Evolutionary conservation across 2,888 invertebrate genomes (phyloP), one percentile per base, ranked within the genome.

Genomic region (Apamea epomidion): DNA sequence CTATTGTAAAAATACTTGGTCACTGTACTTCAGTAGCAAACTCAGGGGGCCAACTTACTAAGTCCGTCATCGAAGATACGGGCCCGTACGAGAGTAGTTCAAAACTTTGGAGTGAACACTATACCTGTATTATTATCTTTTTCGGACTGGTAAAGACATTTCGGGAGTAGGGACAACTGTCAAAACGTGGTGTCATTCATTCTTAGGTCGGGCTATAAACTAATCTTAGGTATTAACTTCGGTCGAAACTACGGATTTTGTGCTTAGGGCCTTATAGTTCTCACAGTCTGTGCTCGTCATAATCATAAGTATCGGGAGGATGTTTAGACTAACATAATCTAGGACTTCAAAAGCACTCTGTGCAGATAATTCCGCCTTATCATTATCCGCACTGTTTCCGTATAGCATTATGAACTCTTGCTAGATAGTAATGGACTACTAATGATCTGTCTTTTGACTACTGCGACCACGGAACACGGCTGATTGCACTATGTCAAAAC

Each of bases 401-500:
- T 71, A 64, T 21, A 16, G 1, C 37, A 25, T 25, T 37, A 37
- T 60, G 29, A 48, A 37, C 12, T 64, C 18, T 48, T 18, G n/a
- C 21, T 54, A 42, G 29, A 62, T 51, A 65, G 42, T 58, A 78
- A 77, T 64, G 37, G 29, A 42, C 51, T 77, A 25, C 25, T 76
- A 77, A 76, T 37, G 37, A 16, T 62, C 29, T 42, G 10, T 65
- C 4, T 65, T 0, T 37, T 60, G 18, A 37, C n/a, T 60, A 12
- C 42, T 32, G n/a, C 6, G 42, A 72, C 21, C 37, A 80, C 21
- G n/a, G 18, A 79, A 69, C 37, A 48, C 45, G 29, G 42, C 32
- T 54, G 42, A 72, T 80, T 81, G 42, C 60, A 62, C 29, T 69
- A 69, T 77, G 83, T 37, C 51, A 74, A 84, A 65, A 60, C 37